phyloP scores from a whole-genome alignment of 1,140 invertebrate genomes.

The Cherax destructor region DNA sequence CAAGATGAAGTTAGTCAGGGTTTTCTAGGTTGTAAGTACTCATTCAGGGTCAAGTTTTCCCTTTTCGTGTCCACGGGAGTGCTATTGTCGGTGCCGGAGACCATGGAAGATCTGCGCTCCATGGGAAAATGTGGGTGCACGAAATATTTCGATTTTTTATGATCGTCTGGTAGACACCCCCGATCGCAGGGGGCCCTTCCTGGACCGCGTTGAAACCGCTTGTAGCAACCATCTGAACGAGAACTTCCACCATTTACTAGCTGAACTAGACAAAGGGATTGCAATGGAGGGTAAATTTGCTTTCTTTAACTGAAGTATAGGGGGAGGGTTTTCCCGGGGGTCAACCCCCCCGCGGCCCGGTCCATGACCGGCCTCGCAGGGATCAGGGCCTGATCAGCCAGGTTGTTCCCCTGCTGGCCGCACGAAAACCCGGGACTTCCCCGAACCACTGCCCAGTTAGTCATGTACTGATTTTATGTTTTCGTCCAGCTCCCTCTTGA shows the following conservation, averaged over 20 bases:
- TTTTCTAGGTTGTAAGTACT: too few relatives aligned
- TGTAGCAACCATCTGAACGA: constrained; percentile 77
- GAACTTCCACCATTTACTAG: constrained; percentile 79
- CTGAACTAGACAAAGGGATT: constrained; percentile 77
- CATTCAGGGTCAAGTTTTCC: not conserved
- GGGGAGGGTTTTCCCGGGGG: too few relatives aligned
- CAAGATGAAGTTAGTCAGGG: too few relatives aligned
- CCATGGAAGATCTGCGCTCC: constrained; percentile 88
- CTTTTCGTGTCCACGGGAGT: constrained; percentile 82
- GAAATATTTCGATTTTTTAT: constrained; percentile 93
- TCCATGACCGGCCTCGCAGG: too few relatives aligned
- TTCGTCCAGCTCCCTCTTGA: too few relatives aligned
- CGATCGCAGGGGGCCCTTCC: constrained; percentile 91
- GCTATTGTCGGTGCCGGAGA: constrained; percentile 92
- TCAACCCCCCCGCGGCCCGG: too few relatives aligned
- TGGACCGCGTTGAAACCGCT: constrained; percentile 77
- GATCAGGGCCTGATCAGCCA: too few relatives aligned
- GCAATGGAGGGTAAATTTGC: constrained; percentile 75
- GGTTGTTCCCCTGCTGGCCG: too few relatives aligned
- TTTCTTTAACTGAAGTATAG: too few relatives aligned
- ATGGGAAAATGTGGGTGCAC: constrained; percentile 96
- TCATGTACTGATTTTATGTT: too few relatives aligned
- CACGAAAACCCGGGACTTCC: too few relatives aligned
- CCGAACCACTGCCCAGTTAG: too few relatives aligned
- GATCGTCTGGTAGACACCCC: constrained; percentile 90